phyloP scores from a whole-genome alignment of 2,888 invertebrate genomes.

The Aricia artaxerxes region DNA sequence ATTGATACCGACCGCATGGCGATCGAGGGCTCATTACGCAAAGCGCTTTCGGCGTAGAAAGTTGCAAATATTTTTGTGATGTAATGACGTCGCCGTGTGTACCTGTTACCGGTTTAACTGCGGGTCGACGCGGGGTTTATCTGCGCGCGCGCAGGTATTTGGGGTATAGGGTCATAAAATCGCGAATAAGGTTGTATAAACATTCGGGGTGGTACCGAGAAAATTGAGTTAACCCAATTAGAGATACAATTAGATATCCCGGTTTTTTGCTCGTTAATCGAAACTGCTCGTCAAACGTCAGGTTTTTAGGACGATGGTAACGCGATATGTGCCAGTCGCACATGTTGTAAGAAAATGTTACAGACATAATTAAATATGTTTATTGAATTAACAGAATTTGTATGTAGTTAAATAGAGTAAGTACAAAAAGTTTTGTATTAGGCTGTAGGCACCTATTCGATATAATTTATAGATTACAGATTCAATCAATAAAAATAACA shows the following conservation, averaged over 20 bases:
- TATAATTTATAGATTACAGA: too few species aligned
- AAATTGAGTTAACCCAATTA: slow-evolving; percentile 56
- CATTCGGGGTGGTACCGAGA: slow-evolving; percentile 53
- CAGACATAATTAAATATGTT: background rate
- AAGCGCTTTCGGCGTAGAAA: slow-evolving; percentile 35
- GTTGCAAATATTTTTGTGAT: slow-evolving; percentile 33
- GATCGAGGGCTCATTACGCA: slow-evolving; percentile 32
- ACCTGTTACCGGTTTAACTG: slow-evolving; percentile 28
- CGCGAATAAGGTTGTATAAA: slow-evolving; percentile 55
- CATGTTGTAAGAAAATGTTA: slow-evolving; percentile 1
- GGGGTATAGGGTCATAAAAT: slow-evolving; percentile 42
- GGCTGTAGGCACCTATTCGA: too few species aligned
- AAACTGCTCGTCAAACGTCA: slow-evolving; percentile 29
- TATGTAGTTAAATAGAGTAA: too few species aligned
- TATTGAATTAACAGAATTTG: background rate
- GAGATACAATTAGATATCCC: slow-evolving; percentile 51
- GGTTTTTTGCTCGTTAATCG: slow-evolving; percentile 58
- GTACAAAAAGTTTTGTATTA: too few species aligned
- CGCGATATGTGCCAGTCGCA: background rate
- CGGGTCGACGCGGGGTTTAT: slow-evolving; percentile 18
- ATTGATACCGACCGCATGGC: slow-evolving; percentile 27
- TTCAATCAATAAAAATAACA: too few species aligned
- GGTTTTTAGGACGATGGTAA: slow-evolving; percentile 27
- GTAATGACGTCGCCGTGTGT: slow-evolving; percentile 30
- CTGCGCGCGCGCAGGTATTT: slow-evolving; percentile 37